These are phyloP conservation scores for Pseudorhiza aurosa DNA, from an alignment of 30 jellyfish, hydroid and myxozoan genomes.

Conservation along the genomic window DNA sequence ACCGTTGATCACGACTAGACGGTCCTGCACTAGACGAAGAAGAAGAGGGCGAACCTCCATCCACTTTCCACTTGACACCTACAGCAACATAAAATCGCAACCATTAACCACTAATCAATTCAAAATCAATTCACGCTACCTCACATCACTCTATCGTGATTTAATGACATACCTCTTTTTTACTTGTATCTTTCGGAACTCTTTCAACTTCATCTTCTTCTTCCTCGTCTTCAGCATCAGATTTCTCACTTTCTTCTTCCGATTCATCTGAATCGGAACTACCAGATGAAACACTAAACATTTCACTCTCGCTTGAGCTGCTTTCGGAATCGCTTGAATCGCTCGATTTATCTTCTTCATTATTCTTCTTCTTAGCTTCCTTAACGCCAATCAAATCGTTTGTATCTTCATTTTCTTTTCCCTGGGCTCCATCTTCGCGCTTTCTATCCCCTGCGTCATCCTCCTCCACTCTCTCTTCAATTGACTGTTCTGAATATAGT, in stretches of 20 bases:
- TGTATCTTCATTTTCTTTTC: background rate
- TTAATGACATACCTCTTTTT: constrained; percentile 44
- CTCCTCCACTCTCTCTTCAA: background rate
- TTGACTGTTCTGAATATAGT: background rate
- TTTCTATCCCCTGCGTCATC: background rate
- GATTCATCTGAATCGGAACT: constrained; percentile 38
- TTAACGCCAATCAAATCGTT: background rate
- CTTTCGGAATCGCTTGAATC: constrained; percentile 1
- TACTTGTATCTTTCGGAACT: constrained; percentile 50
- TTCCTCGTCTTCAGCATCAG: constrained; percentile 12
- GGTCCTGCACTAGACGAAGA: too few species aligned
- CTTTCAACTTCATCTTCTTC: constrained; percentile 52
- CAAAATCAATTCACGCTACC: too few species aligned
- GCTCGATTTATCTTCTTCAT: background rate
- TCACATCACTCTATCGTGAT: too few species aligned
- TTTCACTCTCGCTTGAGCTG: constrained; percentile 27
- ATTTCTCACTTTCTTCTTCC: background rate
- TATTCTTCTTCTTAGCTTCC: background rate
- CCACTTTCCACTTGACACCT: too few species aligned
- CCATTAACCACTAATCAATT: too few species aligned
- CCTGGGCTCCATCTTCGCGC: background rate
- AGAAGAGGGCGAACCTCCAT: too few species aligned
- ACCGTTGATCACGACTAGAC: too few species aligned
- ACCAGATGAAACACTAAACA: constrained; percentile 38
- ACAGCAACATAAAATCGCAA: too few species aligned